Conservation (phyloP, 2,888 invertebrate species). For the Eristalinus aeneus region DNA sequence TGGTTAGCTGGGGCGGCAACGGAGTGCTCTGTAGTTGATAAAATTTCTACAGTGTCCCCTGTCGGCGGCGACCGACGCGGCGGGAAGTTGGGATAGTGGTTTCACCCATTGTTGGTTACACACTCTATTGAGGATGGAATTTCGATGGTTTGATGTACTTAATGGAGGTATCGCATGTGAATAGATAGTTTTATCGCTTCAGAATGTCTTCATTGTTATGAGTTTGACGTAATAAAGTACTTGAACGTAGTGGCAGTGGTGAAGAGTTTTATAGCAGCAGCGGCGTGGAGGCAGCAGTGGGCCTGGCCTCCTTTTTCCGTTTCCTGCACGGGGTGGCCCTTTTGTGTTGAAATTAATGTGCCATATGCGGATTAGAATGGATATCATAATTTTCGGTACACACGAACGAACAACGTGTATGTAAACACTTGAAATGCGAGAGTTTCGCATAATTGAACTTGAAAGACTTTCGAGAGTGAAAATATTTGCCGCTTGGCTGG, state of each 20-base stretch:
- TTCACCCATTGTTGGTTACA: slow-evolving; percentile 60
- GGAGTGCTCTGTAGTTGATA: slow-evolving; percentile 9
- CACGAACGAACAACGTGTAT: slow-evolving; percentile 18
- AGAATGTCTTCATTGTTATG: slow-evolving; percentile 69
- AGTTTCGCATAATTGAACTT: slow-evolving; percentile 69
- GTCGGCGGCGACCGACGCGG: not conserved
- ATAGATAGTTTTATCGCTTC: slow-evolving; percentile 67
- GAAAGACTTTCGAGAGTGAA: slow-evolving; percentile 43
- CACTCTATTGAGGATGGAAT: slow-evolving; percentile 66
- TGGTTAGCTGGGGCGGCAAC: not conserved
- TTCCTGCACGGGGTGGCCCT: slow-evolving; percentile 38
- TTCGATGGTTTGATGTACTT: slow-evolving; percentile 66
- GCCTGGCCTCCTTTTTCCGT: slow-evolving; percentile 4
- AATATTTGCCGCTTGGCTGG: not conserved
- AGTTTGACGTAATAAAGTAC: slow-evolving; percentile 67
- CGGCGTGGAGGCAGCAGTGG: not conserved
- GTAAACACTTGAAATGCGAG: slow-evolving; percentile 56
- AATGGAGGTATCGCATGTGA: slow-evolving; percentile 69
- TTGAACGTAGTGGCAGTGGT: slow-evolving; percentile 42
- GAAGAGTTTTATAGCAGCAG: slow-evolving; percentile 21
- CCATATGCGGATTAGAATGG: slow-evolving; percentile 64
- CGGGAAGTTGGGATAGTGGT: slow-evolving; percentile 1
- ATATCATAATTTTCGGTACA: slow-evolving; percentile 64
- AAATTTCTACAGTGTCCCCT: slow-evolving; percentile 1
- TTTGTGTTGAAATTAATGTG: slow-evolving; percentile 65